Conservation (phyloP, 2,113 vertebrate species). For the Hipposideros armiger region DNA sequence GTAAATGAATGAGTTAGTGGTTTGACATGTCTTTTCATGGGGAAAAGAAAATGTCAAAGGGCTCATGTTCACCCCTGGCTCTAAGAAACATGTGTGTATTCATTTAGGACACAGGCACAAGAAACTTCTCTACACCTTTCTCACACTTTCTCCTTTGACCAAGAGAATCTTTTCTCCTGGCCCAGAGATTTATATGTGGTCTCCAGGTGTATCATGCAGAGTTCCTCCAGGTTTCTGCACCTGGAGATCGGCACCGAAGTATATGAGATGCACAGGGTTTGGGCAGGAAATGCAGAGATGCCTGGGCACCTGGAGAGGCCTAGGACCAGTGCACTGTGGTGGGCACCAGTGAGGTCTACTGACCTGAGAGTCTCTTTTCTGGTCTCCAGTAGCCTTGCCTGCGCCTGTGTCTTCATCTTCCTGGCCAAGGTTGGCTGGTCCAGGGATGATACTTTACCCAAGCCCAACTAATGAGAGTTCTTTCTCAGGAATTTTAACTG, state of each 20-base stretch:
- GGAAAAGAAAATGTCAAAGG: conserved; percentile 36
- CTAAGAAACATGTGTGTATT: background rate
- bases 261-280: background rate
- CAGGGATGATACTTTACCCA: background rate
- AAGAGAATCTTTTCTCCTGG: background rate
- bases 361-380: background rate
- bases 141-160: conserved; percentile 8
- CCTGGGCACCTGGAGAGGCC: background rate
- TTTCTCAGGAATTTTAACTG: background rate
- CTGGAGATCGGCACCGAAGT: background rate
- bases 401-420: conserved; percentile 4
- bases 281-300: background rate
- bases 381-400: background rate
- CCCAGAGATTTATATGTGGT: background rate
- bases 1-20: background rate
- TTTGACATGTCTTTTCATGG: conserved; percentile 7
- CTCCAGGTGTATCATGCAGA: background rate
- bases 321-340: background rate
- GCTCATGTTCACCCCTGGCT: background rate
- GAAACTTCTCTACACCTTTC: conserved; percentile 30
- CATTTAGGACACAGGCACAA: background rate
- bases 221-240: background rate
- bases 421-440: background rate
- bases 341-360: background rate
- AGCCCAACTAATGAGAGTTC: background rate